phyloP scores from a whole-genome alignment of 2,888 invertebrate species.

The Tipula confusa region DNA sequence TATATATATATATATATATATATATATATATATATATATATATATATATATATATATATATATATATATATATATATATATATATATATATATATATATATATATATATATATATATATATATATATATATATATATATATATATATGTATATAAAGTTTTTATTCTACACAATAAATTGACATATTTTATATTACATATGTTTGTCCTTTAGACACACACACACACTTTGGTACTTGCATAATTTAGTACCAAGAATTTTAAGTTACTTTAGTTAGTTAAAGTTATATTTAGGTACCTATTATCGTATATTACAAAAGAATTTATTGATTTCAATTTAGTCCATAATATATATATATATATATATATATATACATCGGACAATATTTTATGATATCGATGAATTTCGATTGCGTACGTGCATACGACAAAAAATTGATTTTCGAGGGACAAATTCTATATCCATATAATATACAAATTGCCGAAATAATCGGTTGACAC shows the following conservation, averaged over 20 bases:
- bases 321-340: background rate
- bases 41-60: background rate
- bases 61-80: background rate
- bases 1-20: background rate
- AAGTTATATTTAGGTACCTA: background rate
- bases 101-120: background rate
- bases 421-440: background rate
- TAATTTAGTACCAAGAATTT: background rate
- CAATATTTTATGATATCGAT: background rate
- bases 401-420: background rate
- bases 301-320: constrained; percentile 5
- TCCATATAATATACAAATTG: too few relatives aligned
- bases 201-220: background rate
- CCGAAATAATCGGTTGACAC: constrained; percentile 7
- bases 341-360: background rate
- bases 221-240: constrained; percentile 1
- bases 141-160: background rate
- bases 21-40: background rate
- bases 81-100: background rate
- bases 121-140: background rate
- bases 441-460: background rate
- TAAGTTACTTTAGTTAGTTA: background rate
- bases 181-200: constrained; percentile 5
- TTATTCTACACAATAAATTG: background rate
- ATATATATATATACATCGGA: background rate